Evolutionary conservation across 1,140 invertebrate species (phyloP).

Genomic region (Ostrea denselamellosa): DNA sequence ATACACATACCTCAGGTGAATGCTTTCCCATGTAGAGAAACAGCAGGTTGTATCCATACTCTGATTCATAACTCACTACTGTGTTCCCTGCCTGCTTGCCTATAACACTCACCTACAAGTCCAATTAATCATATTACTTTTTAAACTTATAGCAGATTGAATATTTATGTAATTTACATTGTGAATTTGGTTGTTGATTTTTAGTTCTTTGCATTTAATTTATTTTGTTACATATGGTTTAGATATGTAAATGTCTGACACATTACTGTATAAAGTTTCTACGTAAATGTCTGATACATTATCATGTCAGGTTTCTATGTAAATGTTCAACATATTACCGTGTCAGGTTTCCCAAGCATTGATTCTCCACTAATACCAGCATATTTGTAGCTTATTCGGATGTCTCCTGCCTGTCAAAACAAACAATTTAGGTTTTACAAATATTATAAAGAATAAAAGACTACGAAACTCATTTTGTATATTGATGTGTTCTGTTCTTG

Average conservation of each 20-base stretch:
- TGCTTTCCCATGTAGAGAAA: constrained; percentile 83
- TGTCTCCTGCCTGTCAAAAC: constrained; percentile 63
- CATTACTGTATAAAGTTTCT: too few species aligned
- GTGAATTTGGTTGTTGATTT: too few species aligned
- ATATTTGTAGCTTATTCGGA: constrained; percentile 66
- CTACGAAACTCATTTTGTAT: too few species aligned
- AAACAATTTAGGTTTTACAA: constrained; percentile 1
- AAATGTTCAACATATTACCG: too few species aligned
- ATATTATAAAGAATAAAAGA: neutral
- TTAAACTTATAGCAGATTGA: too few species aligned
- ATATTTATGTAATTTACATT: too few species aligned
- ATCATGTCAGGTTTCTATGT: too few species aligned
- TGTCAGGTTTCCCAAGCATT: constrained; percentile 54
- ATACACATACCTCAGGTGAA: constrained; percentile 78
- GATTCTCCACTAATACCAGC: constrained; percentile 66
- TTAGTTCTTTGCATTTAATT: too few species aligned
- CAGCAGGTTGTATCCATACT: constrained; percentile 83
- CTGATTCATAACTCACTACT: constrained; percentile 85
- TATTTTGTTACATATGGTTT: constrained; percentile 69
- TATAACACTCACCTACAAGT: constrained; percentile 85
- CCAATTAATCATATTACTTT: too few species aligned
- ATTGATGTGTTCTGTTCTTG: too few species aligned
- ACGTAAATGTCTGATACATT: too few species aligned
- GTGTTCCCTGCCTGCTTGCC: constrained; percentile 85
- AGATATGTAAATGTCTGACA: neutral